A percentile compares a stretch with the other conserved stretches of the same genome.
phyloP scores from a whole-genome alignment of 2,888 invertebrate species.

The Dasypolia templi region DNA sequence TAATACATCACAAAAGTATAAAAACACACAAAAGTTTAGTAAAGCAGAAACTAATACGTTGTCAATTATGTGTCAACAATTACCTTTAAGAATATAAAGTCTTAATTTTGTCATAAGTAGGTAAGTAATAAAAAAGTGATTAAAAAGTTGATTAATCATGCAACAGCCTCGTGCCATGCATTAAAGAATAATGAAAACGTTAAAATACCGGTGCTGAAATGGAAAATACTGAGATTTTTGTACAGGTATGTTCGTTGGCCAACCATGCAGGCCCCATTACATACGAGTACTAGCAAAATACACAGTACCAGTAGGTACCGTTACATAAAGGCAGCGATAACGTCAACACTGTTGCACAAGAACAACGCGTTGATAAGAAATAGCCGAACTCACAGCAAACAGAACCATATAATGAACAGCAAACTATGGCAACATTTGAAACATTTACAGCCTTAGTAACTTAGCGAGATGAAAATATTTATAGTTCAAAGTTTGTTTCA shows the following conservation, averaged over 20 bases:
- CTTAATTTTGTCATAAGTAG: neutral
- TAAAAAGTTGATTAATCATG: neutral
- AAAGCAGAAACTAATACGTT: neutral
- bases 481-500: conserved; percentile 27
- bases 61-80: neutral
- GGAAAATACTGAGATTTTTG: neutral
- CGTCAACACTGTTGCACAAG: conserved; percentile 70
- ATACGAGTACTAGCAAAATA: conserved; percentile 40
- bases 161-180: neutral
- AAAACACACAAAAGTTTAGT: neutral
- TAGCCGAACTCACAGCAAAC: conserved; percentile 55
- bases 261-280: conserved; percentile 22
- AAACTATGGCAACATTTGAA: conserved; percentile 41
- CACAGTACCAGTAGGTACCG: conserved; percentile 50
- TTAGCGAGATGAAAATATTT: conserved; percentile 44
- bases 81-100: neutral
- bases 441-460: conserved; percentile 23
- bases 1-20: neutral
- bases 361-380: conserved; percentile 70
- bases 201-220: neutral
- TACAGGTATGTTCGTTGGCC: neutral
- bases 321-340: conserved; percentile 72
- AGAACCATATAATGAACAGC: conserved; percentile 50
- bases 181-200: neutral
- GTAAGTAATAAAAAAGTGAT: neutral